Evolutionary conservation across 2,888 invertebrate genomes (phyloP), one percentile per base, ranked within the genome.

Genomic region (Arctia plantaginis): DNA sequence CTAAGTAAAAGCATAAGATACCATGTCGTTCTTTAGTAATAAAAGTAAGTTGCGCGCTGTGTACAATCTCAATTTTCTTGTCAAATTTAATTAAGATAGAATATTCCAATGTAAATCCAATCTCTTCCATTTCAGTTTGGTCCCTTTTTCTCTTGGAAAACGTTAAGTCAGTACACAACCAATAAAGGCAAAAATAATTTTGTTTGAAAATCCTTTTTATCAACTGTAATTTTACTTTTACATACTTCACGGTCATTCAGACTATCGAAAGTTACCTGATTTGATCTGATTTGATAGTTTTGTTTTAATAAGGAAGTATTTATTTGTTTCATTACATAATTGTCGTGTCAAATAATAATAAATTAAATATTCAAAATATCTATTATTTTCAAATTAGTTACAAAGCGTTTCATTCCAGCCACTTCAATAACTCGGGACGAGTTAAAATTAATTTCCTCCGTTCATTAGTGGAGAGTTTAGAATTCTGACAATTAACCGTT

Each of bases 391-490:
- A 76, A 76, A 76, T 76, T 71, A 70, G 69, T 73, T 67, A 67
- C 66, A 62, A 39, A 71, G 66, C 72, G 71, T 72, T 66, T 69
- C 69, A 64, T 71, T 47, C 41, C 71, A 71, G 75, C 73, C 77
- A 69, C 77, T 75, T 71, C 71, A 64, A 77, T 69, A 75, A 74
- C 71, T 75, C 71, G 30, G 66, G 75, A 77, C 71, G 69, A 84
- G 86, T 82, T 85, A 75, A 85, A 87, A 86, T 86, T 85, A 85
- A 87, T 86, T 87, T 82, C 80, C 80, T 69, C 71, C 81, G 73
- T 83, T 88, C 82, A 86, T 88, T 88, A 85, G 85, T 73, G 80
- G 69, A 62, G 75, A 83, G 81, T 81, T 83, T 74, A 80, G 80
- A 78, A 85, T 82, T 80, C 83, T 81, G 80, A 88, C 85, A 82